Percentiles rank a stretch among this genome's conserved stretches.
Evolutionary conservation across 2,113 vertebrate genomes (phyloP).

Genomic region (Semnornis frantzii): DNA sequence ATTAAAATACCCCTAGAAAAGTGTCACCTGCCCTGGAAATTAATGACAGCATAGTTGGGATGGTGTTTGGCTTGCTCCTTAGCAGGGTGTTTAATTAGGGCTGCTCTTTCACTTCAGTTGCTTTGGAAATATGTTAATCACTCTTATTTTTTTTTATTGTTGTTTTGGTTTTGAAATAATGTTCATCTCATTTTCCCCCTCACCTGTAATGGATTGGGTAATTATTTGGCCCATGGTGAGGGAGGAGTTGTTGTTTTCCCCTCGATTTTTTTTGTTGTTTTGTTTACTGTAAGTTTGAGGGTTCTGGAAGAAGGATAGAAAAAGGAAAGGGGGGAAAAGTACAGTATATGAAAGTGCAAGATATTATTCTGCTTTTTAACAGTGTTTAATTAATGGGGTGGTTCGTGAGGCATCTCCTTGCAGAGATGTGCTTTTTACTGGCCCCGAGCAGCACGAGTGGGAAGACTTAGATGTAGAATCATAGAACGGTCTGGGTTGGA

Average conservation of each 20-base stretch:
- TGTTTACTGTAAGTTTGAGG: background rate
- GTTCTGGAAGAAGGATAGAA: background rate
- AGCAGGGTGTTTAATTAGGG: background rate
- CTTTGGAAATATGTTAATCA: background rate
- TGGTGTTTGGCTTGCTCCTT: background rate
- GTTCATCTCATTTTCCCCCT: background rate
- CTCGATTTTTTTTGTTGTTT: background rate
- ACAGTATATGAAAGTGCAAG: background rate
- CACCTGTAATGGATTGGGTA: background rate
- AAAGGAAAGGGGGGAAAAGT: background rate
- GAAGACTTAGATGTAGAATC: background rate
- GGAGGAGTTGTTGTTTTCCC: too few species aligned
- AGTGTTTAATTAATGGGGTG: background rate
- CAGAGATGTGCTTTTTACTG: background rate
- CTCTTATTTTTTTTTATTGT: too few species aligned
- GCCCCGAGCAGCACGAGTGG: background rate
- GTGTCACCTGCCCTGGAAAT: slow-evolving; percentile 17
- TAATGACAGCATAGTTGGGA: background rate
- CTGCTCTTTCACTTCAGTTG: background rate
- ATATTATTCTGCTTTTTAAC: background rate
- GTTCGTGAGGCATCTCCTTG: background rate
- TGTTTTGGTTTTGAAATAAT: background rate
- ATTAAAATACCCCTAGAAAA: background rate
- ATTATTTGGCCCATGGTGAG: background rate
- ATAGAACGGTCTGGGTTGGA: too few species aligned